Evolutionary conservation across 2,797 vertebrate species (phyloP), one percentile per base, ranked within the genome.

Genomic region (Malurus splendens): DNA sequence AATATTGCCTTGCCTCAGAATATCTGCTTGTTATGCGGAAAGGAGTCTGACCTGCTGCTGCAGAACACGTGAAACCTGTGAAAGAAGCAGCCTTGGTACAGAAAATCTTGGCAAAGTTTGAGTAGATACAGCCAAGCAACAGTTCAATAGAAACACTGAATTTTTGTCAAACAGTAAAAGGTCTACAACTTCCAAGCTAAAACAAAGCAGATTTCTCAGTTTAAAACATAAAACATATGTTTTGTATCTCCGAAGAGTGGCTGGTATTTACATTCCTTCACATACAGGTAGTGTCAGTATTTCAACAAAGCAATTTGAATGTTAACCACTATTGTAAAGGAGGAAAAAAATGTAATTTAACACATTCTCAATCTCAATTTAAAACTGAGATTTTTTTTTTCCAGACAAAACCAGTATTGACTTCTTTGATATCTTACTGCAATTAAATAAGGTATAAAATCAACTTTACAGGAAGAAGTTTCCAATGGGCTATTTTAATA

Each of bases 211-310:
- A 55, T 89, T 83, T 79, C 71, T 77, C 52, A 66, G 50, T 78
- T 94, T 87, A 32, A 68, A 80, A 84, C 36, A 54, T 79, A 57
- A 89, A 88, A 44, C 81, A 73, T 75, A 61, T 52, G 82, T 47
- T 87, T 85, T 91, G 27, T 33, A 55, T 65, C 75, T 83, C 78
- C 70, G 81, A 77, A 61, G 67, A 77, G 28, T 25, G 56, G 62
- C 68, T 90, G 90, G 42, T 59, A 88, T 67, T 91, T 89, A 76
- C 75, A 93, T 86, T 84, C 82, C 50, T 73, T 88, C 65, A 50
- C 48, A 36, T 32, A 59, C 42, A 93, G 68, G 82, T 73, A 94
- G 36, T 7, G 44, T 62, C 73, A 89, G 48, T 65, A 79, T 71
- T 91, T 82, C 82, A 93, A 45, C 62, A 80, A 50, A 89, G 45